Conservation (phyloP, 1,140 invertebrate species). For the Drosophila simulans region DNA sequence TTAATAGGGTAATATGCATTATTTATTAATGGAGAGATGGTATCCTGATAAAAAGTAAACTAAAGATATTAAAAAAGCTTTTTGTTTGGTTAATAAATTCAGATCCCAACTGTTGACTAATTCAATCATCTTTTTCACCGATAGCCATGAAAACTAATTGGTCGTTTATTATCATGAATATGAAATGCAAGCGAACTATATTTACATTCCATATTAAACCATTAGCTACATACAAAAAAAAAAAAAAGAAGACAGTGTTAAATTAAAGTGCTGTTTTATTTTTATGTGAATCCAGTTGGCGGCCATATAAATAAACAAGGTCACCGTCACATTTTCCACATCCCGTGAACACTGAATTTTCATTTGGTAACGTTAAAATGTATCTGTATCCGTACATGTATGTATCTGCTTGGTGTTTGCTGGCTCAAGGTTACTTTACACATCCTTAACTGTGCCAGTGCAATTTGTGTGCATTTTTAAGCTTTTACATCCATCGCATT, state of each 20-base stretch:
- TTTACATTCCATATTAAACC: conserved; percentile 12
- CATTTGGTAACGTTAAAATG: conserved; percentile 8
- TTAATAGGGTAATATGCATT: not conserved
- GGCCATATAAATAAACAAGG: conserved; percentile 22
- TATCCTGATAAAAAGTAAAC: not conserved
- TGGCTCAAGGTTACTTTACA: conserved; percentile 44
- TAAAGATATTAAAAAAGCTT: not conserved
- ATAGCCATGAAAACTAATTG: conserved; percentile 17
- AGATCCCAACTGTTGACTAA: conserved; percentile 17
- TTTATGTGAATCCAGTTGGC: conserved; percentile 15
- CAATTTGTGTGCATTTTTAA: conserved; percentile 52
- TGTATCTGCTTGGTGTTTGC: conserved; percentile 10
- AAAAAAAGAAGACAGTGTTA: not conserved
- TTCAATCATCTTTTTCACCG: conserved; percentile 27
- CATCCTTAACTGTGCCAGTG: conserved; percentile 44
- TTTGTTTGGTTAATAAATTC: conserved; percentile 2
- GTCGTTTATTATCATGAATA: conserved; percentile 29
- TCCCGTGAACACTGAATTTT: conserved; percentile 16
- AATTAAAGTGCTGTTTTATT: conserved; percentile 20
- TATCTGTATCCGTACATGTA: conserved; percentile 17
- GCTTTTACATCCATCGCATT: conserved; percentile 21
- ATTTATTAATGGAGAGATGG: not conserved
- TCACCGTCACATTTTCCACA: conserved; percentile 22
- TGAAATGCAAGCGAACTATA: conserved; percentile 13
- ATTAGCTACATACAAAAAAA: not conserved